Base-by-base conservation (phyloP, 2,888 invertebrate genomes). In the Anorthoa munda region DNA sequence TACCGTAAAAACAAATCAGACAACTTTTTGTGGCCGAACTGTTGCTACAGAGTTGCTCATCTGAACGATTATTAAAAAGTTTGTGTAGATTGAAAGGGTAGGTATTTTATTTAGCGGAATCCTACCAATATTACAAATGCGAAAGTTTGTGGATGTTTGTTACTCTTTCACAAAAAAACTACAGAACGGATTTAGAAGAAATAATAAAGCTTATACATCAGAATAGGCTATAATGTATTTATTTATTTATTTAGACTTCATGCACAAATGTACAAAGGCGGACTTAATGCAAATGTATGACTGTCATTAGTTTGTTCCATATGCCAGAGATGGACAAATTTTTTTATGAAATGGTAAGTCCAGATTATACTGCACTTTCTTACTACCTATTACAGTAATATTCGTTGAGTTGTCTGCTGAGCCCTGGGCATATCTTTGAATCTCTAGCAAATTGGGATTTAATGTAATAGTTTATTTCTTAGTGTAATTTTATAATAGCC, bases 1-100 rank as follows among this genome's bases (percentile, higher is more conserved):
- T 65, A 65, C 71, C 53, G 66, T 82, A 69, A 79, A 77, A 73
- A 83, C 70, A 58, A 73, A 73, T 81, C 73, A 66, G 55, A 73
- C 70, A 82, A 79, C 55, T 83, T 82, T 73, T 68, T 81, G 70
- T 82, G 79, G 73, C 67, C 67, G 53, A 68, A 73, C 73, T 67
- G 83, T 81, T 73, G 61, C 72, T 46, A n/a, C 46, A 1, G 51
- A 78, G 82, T 80, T 66, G 83, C 70, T 70, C 79, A 73, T 78
- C 67, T 70, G 64, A 61, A 73, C 50, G 65, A 82, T 67, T 65
- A 73, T 73, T 82, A 51, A 72, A 79, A 79, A 67, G 55, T 68
- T 73, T 77, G 31, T 39, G 18, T 21, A 50, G 21, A 53, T 69
- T 56, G 45, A 73, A 73, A 55, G 7, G 67, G 65, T 51, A 17